A percentile compares a stretch with the other conserved stretches of the same genome.
phyloP scores from a whole-genome alignment of 2,888 invertebrate genomes.

The Eilema caniola region DNA sequence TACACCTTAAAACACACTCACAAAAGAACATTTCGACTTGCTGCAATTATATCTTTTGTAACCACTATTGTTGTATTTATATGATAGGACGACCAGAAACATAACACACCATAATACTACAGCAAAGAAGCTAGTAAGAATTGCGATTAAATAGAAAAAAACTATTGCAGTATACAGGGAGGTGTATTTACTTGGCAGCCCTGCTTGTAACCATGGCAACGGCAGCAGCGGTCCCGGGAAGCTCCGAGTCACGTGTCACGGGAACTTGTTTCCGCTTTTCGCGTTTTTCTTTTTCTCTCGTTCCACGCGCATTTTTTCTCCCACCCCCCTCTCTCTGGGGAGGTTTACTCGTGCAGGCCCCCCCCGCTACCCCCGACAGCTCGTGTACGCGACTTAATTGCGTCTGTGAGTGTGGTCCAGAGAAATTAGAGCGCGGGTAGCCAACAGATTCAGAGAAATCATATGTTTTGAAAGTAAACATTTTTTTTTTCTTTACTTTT shows the following conservation, averaged over 20 bases:
- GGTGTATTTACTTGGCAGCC: constrained; percentile 54
- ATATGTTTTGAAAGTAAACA: constrained; percentile 21
- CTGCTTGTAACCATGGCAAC: constrained; percentile 77
- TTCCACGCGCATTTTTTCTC: constrained; percentile 79
- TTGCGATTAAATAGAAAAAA: constrained; percentile 15
- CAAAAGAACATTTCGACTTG: constrained; percentile 5
- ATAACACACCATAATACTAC: neutral
- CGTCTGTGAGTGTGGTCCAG: constrained; percentile 87
- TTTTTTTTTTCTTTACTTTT: constrained; percentile 9
- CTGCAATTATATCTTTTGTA: neutral
- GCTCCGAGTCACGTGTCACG: constrained; percentile 85
- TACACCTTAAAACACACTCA: constrained; percentile 6
- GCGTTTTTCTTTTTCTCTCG: constrained; percentile 82
- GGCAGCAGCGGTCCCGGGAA: constrained; percentile 82
- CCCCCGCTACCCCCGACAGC: constrained; percentile 65
- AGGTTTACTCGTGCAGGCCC: constrained; percentile 56
- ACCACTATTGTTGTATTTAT: neutral
- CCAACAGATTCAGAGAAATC: constrained; percentile 61
- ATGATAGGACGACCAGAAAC: constrained; percentile 9
- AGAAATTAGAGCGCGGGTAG: constrained; percentile 83
- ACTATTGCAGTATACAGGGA: constrained; percentile 36
- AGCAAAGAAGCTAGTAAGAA: constrained; percentile 23
- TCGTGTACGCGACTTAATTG: constrained; percentile 86
- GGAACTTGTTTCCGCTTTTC: constrained; percentile 82
- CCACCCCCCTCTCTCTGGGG: constrained; percentile 53